Evolutionary conservation across 2,113 vertebrate genomes (phyloP), one percentile per base, ranked within the genome.

Genomic region (Corythaeola cristata): DNA sequence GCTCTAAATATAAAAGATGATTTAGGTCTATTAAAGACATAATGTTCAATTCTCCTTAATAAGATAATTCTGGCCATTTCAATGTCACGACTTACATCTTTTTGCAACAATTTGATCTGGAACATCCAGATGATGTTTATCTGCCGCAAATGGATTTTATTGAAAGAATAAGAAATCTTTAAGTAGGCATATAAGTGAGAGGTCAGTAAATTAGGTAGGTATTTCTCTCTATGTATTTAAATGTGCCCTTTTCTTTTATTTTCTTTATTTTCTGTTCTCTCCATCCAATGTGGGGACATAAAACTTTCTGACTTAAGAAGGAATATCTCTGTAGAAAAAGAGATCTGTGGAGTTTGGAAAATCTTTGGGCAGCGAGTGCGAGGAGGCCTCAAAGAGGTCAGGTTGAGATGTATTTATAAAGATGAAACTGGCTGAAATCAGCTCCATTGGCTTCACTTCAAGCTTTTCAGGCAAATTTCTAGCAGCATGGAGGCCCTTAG

Each of bases 391-490:
- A 68, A 72, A 83, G 45, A 91, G 84, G 92, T 88, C 84, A 79
- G 13, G 53, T 69, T 90, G 73, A 56, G 23, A 76, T 91, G n/a
- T 89, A 92, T 92, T 91, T 91, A 73, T 92, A 95, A 94, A 79
- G 86, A 92, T 17, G 66, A 93, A 95, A 85, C 59, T 88, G 71
- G 84, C 80, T 94, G 86, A 93, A 96, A 91, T 89, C 62, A 93
- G 47, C 55, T 87, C 39, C 33, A 50, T 1, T 96, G 94, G 90
- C 92, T 93, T 85, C 41, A 89, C 14, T 96, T 95, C 94, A 95
- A 95, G 71, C 69, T 95, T 41, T 92, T 80, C 59, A 82, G 84
- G 66, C 86, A 91, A 81, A 85, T 69, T 93, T 69, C 90, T 92
- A 0, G 3, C 72, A 68, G 53, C 39, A 58, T 69, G 53, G 37